phyloP scores from a whole-genome alignment of 2,888 invertebrate genomes.

The Trissolcus brochymenae region DNA sequence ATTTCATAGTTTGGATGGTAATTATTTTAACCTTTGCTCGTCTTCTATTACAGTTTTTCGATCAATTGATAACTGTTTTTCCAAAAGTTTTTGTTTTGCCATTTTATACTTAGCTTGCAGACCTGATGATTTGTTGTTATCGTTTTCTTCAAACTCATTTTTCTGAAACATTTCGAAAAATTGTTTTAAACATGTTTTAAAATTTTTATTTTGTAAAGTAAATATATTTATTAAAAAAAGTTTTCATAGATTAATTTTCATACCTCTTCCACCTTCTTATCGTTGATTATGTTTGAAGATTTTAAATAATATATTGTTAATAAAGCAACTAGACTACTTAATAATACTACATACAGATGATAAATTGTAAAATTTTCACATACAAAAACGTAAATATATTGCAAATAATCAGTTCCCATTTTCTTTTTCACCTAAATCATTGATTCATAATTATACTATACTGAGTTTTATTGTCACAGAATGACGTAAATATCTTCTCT shows the following conservation, averaged over 20 bases:
- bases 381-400: not conserved
- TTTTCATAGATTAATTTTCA: no score
- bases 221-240: not conserved
- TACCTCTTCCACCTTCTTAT: not conserved
- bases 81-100: constrained; percentile 38
- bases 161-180: constrained; percentile 8
- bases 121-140: constrained; percentile 18
- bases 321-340: not conserved
- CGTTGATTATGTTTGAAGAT: not conserved
- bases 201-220: not conserved
- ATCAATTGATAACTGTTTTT: constrained; percentile 26
- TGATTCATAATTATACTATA: no score
- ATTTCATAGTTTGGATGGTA: not conserved
- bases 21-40: constrained; percentile 23
- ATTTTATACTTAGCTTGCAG: constrained; percentile 41
- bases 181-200: not conserved
- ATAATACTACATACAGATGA: not conserved
- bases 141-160: not conserved
- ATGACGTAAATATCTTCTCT: no score
- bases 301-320: not conserved
- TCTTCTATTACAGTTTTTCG: constrained; percentile 17
- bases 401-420: no score
- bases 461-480: no score
- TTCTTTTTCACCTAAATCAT: no score
- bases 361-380: not conserved